A percentile compares a stretch with the other conserved stretches of the same genome.
phyloP scores from a whole-genome alignment of 2,113 vertebrate genomes.

The Clarias batrachus region DNA sequence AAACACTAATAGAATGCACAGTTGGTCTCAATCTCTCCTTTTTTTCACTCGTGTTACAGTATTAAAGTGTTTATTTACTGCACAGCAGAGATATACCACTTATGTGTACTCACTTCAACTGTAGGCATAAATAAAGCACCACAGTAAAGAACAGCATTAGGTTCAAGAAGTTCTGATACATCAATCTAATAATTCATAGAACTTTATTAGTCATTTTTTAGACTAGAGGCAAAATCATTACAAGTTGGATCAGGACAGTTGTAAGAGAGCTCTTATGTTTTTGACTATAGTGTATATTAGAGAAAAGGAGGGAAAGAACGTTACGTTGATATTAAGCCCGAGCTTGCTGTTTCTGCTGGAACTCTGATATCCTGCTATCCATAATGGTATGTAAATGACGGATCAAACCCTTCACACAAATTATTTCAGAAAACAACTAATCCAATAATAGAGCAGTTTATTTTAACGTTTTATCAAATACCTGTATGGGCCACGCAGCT shows the following conservation, averaged over 20 bases:
- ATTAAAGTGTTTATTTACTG: no score
- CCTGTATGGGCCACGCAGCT: slow-evolving; percentile 96
- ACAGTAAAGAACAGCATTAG: background rate
- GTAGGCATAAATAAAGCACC: background rate
- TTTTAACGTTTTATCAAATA: slow-evolving; percentile 47
- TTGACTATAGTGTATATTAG: slow-evolving; percentile 48
- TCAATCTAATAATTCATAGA: slow-evolving; percentile 52
- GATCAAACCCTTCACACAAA: slow-evolving; percentile 70
- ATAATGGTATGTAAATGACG: slow-evolving; percentile 77
- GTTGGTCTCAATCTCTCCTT: no score
- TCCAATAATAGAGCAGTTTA: background rate
- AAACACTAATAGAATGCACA: no score
- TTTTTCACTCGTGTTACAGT: no score
- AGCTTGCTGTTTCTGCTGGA: slow-evolving; percentile 67
- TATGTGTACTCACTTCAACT: background rate
- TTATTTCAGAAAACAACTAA: background rate
- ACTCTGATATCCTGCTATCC: slow-evolving; percentile 72
- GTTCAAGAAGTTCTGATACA: background rate
- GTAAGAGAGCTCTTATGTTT: slow-evolving; percentile 35
- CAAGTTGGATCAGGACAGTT: slow-evolving; percentile 49
- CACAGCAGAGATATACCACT: background rate
- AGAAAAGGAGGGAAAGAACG: background rate
- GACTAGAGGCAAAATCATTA: slow-evolving; percentile 26
- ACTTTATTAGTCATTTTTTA: slow-evolving; percentile 63
- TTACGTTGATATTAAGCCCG: slow-evolving; percentile 52